Evolutionary conservation across 1,140 invertebrate species (phyloP).

Genomic region (Chelonus insularis): DNA sequence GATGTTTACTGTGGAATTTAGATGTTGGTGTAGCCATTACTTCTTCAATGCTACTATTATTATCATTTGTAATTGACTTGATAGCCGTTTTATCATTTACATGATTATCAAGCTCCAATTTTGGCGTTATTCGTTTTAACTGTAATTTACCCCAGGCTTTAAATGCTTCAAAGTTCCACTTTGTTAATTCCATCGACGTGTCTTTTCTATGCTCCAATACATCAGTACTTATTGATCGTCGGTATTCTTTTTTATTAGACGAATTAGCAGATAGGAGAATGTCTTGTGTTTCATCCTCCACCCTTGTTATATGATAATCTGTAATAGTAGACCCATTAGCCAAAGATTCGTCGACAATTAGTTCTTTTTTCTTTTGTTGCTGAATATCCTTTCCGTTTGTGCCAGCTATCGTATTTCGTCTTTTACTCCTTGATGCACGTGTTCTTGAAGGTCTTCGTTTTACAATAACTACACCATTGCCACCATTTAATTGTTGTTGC

Average conservation of each 20-base stretch:
- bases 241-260: constrained; percentile 60
- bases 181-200: constrained; percentile 64
- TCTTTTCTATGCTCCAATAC: constrained; percentile 60
- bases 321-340: constrained; percentile 34
- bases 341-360: neutral
- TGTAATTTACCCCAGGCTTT: constrained; percentile 82
- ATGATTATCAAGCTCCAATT: constrained; percentile 42
- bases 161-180: constrained; percentile 77
- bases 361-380: constrained; percentile 54
- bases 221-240: constrained; percentile 69
- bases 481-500: constrained; percentile 29
- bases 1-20: constrained; percentile 63
- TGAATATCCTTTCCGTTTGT: constrained; percentile 85
- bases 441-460: constrained; percentile 70
- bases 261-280: constrained; percentile 48
- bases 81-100: constrained; percentile 15
- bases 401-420: constrained; percentile 87
- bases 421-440: constrained; percentile 75
- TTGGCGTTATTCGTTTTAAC: constrained; percentile 73
- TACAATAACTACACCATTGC: constrained; percentile 54
- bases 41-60: constrained; percentile 34
- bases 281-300: constrained; percentile 44
- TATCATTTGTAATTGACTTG: neutral
- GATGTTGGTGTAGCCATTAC: constrained; percentile 55
- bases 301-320: constrained; percentile 53